phyloP scores from a whole-genome alignment of 2,797 vertebrate genomes.

The Gouania willdenowi region DNA sequence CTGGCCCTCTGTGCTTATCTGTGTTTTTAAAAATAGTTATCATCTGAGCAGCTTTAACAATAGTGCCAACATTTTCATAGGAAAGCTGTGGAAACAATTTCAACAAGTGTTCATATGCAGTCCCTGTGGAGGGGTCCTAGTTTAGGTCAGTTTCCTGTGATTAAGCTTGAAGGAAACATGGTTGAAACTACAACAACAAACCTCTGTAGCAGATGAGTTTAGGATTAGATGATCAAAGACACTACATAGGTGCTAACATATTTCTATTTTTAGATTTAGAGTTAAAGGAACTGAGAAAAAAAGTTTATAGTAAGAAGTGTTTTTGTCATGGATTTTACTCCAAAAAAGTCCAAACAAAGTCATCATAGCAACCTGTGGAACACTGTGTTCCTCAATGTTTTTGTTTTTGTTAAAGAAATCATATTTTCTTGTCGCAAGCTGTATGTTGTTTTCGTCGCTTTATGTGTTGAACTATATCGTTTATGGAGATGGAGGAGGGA shows the following conservation, averaged over 20 bases:
- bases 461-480: conserved; percentile 24
- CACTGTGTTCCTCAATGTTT: conserved; percentile 21
- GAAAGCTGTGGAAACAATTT: too few species aligned
- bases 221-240: conserved; percentile 28
- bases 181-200: conserved; percentile 34
- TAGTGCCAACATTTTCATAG: too few species aligned
- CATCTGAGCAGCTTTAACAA: too few species aligned
- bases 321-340: too few species aligned
- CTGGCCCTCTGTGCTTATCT: too few species aligned
- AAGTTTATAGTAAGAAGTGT: too few species aligned
- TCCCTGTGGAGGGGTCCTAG: conserved; percentile 9
- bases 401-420: conserved; percentile 17
- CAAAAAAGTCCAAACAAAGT: too few species aligned
- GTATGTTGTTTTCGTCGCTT: conserved; percentile 36
- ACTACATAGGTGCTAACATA: conserved; percentile 12
- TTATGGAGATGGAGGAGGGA: not conserved
- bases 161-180: conserved; percentile 20
- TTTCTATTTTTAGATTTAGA: not conserved
- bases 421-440: conserved; percentile 24
- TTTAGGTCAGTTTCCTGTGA: conserved; percentile 19
- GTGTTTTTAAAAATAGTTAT: too few species aligned
- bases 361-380: too few species aligned
- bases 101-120: conserved; percentile 34
- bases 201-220: conserved; percentile 1
- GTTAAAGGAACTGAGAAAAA: too few species aligned